Percentiles rank a stretch among this genome's conserved stretches.
These are phyloP conservation scores for Clostera curtula DNA, from an alignment of 2,888 invertebrate genomes.

Conservation along the genomic window DNA sequence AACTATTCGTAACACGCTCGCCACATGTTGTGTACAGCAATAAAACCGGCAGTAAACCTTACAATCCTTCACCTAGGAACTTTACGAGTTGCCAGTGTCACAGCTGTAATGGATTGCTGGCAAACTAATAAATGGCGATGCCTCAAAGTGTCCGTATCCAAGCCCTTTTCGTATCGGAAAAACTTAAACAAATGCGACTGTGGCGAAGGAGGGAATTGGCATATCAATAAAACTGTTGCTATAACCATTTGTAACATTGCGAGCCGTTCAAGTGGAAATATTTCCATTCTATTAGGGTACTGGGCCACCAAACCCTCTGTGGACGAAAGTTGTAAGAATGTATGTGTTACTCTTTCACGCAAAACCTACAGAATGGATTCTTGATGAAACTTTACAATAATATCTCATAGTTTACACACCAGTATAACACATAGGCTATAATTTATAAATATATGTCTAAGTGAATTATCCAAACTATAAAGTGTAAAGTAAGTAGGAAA, in stretches of 20 bases:
- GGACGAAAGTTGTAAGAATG: too few relatives aligned
- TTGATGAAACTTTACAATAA: too few relatives aligned
- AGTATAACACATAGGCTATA: too few relatives aligned
- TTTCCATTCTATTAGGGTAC: not conserved
- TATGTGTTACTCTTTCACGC: too few relatives aligned
- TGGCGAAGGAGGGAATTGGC: constrained; percentile 15
- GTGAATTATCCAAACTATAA: too few relatives aligned
- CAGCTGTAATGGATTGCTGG: constrained; percentile 49
- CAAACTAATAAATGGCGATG: constrained; percentile 48
- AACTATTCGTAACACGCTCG: constrained; percentile 13
- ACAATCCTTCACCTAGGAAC: constrained; percentile 32
- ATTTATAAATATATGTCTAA: too few relatives aligned
- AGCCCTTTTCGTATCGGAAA: constrained; percentile 18
- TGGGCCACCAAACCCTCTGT: too few relatives aligned
- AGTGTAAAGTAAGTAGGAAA: too few relatives aligned
- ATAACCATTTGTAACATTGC: too few relatives aligned
- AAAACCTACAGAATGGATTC: too few relatives aligned
- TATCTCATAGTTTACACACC: too few relatives aligned
- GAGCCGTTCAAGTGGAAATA: not conserved
- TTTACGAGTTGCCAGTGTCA: constrained; percentile 30
- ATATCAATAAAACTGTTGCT: constrained; percentile 28
- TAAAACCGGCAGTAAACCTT: constrained; percentile 40
- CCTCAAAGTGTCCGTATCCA: constrained; percentile 34
- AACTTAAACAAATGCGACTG: constrained; percentile 29
- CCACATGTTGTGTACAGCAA: constrained; percentile 10